Percentiles rank a stretch among this genome's conserved stretches.
phyloP scores from a whole-genome alignment of 2,888 invertebrate genomes.

The Tanypteryx hageni region DNA sequence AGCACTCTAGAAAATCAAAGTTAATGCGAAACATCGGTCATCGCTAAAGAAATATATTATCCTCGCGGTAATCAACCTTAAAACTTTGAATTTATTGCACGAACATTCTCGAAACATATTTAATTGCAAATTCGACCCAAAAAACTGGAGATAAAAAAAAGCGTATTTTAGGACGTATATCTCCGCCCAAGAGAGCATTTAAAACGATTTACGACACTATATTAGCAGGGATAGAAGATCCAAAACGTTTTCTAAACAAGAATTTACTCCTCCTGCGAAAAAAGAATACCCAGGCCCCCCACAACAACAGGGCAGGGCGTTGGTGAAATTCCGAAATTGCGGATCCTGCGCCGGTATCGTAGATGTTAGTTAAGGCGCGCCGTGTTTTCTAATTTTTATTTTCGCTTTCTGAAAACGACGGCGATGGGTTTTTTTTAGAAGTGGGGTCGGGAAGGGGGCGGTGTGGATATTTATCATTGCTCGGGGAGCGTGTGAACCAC shows the following conservation, averaged over 20 bases:
- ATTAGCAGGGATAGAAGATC: not conserved
- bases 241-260: not conserved
- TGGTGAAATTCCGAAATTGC: not conserved
- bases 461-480: constrained; percentile 31
- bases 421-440: not conserved
- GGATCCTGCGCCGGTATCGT: not conserved
- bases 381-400: not conserved
- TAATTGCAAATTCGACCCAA: not conserved
- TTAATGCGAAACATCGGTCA: not conserved
- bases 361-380: not conserved
- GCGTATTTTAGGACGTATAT: not conserved
- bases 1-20: not conserved
- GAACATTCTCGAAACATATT: not conserved
- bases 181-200: not conserved
- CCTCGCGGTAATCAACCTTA: not conserved
- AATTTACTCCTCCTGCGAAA: not conserved
- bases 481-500: constrained; percentile 37
- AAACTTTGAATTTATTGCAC: not conserved
- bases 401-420: not conserved
- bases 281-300: too few species aligned
- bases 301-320: too few species aligned
- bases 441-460: not conserved
- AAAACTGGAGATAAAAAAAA: not conserved
- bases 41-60: not conserved
- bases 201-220: constrained; percentile 3